Evolutionary conservation across 2,113 vertebrate genomes (phyloP).

Genomic region (Laterallus jamaicensis): DNA sequence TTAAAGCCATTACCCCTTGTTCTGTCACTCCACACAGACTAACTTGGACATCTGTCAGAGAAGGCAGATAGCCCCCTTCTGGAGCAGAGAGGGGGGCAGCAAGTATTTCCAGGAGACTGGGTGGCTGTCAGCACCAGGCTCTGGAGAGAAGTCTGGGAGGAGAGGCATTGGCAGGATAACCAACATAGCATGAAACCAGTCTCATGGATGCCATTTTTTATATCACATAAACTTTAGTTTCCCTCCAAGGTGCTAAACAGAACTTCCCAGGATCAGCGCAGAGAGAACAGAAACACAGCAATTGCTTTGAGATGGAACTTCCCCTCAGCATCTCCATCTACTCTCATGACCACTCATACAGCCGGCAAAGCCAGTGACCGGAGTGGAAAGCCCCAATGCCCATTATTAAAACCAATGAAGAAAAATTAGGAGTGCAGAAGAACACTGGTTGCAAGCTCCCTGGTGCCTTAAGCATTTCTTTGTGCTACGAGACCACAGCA

Average conservation of each 20-base stretch:
- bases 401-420: not conserved
- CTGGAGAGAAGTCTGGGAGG: not conserved
- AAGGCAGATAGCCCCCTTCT: too few relatives aligned
- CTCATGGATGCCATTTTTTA: not conserved
- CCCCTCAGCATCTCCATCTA: not conserved
- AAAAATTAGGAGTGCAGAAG: not conserved
- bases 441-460: not conserved
- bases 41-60: fast-evolving
- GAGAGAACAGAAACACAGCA: not conserved
- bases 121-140: not conserved
- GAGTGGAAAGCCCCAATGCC: not conserved
- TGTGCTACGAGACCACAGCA: not conserved
- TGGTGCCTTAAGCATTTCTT: not conserved
- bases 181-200: not conserved
- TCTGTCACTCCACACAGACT: too few relatives aligned
- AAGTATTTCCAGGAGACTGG: not conserved
- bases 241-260: not conserved
- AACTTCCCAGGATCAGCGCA: not conserved
- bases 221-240: not conserved
- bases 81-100: not conserved
- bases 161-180: not conserved
- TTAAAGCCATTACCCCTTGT: too few relatives aligned
- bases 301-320: not conserved
- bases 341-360: not conserved
- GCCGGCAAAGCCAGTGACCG: not conserved